Percentiles rank a stretch among this genome's conserved stretches.
These are phyloP conservation scores for Gymnopithys bicolor DNA, from an alignment of 2,797 vertebrate species.

Conservation along the genomic window DNA sequence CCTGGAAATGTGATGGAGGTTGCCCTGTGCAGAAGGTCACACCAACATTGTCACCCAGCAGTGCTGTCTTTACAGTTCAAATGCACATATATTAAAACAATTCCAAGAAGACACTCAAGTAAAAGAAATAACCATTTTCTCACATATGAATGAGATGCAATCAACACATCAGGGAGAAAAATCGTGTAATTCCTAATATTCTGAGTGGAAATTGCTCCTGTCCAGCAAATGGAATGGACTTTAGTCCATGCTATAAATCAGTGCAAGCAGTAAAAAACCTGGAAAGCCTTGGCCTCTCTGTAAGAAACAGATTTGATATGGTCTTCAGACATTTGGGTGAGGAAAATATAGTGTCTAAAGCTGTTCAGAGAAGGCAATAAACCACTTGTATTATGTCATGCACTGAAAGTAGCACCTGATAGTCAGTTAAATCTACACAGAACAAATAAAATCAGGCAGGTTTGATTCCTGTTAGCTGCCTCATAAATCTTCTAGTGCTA, in stretches of 20 bases:
- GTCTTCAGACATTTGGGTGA: neutral
- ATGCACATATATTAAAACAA: neutral
- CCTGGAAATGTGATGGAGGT: neutral
- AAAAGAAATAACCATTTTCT: conserved; percentile 9
- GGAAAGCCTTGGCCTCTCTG: neutral
- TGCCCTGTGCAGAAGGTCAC: neutral
- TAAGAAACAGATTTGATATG: neutral
- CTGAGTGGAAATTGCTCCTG: neutral
- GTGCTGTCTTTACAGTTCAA: neutral
- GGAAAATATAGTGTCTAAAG: neutral
- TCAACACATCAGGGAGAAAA: neutral
- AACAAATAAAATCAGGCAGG: neutral
- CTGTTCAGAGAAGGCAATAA: neutral
- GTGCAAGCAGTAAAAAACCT: neutral
- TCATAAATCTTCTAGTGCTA: neutral
- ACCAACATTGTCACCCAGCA: neutral
- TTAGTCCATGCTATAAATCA: neutral
- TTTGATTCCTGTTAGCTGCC: neutral
- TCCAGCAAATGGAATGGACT: neutral
- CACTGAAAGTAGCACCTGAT: neutral
- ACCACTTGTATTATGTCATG: neutral
- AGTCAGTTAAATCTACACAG: neutral
- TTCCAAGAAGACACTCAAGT: neutral
- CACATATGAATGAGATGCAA: neutral
- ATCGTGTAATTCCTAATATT: neutral